Evolutionary conservation across 1,140 invertebrate species (phyloP).

Genomic region (Forficula auricularia): DNA sequence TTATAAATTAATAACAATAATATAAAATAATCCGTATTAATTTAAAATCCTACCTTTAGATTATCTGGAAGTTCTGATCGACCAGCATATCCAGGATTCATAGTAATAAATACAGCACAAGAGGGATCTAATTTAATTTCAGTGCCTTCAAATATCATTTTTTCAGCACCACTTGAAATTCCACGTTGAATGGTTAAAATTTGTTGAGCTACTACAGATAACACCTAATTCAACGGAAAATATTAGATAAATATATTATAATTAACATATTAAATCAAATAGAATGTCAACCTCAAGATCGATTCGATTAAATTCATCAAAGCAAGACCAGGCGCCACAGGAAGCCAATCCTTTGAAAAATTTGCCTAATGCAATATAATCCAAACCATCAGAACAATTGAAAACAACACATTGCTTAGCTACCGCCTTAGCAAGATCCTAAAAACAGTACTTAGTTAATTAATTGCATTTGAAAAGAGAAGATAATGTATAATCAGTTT

Average conservation of each 20-base stretch:
- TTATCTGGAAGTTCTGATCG: slow-evolving; percentile 83
- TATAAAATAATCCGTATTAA: slow-evolving; percentile 4
- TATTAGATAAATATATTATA: no score
- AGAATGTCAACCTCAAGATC: slow-evolving; percentile 48
- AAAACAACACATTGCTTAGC: slow-evolving; percentile 94
- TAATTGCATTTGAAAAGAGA: no score
- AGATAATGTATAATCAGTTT: no score
- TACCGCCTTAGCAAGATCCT: slow-evolving; percentile 84
- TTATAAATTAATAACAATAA: not conserved
- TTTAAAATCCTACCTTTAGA: slow-evolving; percentile 46
- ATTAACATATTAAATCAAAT: no score
- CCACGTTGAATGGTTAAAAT: slow-evolving; percentile 56
- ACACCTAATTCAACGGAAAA: slow-evolving; percentile 1
- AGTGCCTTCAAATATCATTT: slow-evolving; percentile 77
- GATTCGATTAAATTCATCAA: slow-evolving; percentile 86
- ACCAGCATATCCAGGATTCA: slow-evolving; percentile 90
- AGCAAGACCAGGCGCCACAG: slow-evolving; percentile 92
- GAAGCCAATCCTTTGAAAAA: slow-evolving; percentile 62
- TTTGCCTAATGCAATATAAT: slow-evolving; percentile 53
- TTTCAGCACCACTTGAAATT: slow-evolving; percentile 55
- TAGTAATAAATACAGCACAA: slow-evolving; percentile 89
- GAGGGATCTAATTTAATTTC: slow-evolving; percentile 70
- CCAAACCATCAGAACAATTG: slow-evolving; percentile 85
- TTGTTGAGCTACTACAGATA: slow-evolving; percentile 85
- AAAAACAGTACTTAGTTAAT: not conserved